Evolutionary conservation across 2,888 invertebrate species (phyloP).

Genomic region (Drosophila meridionalis): DNA sequence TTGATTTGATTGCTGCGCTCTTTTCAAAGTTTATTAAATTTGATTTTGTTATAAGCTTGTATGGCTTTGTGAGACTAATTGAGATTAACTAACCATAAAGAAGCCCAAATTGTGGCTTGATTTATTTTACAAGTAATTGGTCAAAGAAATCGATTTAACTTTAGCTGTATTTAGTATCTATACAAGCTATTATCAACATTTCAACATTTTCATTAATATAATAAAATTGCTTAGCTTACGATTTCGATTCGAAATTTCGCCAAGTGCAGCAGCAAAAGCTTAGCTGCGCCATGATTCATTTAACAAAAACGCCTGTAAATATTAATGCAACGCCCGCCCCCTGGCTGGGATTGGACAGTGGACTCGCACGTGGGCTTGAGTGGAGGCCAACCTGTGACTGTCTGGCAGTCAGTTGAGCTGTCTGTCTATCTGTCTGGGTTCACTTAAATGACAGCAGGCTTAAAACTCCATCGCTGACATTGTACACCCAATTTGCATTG

Average conservation of each 20-base stretch:
- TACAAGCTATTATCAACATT: too few relatives aligned
- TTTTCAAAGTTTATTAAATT: too few relatives aligned
- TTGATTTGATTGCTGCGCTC: too few relatives aligned
- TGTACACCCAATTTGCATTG: constrained; percentile 76
- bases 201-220: too few relatives aligned
- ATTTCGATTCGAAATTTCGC: constrained; percentile 24
- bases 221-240: too few relatives aligned
- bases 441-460: constrained; percentile 61
- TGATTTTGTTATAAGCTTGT: too few relatives aligned
- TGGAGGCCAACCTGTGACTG: constrained; percentile 51
- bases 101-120: too few relatives aligned
- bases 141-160: neutral
- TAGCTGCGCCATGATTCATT: constrained; percentile 55
- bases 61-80: too few relatives aligned
- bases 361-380: constrained; percentile 31
- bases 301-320: constrained; percentile 73
- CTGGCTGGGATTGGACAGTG: neutral
- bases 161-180: neutral
- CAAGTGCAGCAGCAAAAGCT: constrained; percentile 31
- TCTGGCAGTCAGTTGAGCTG: constrained; percentile 12
- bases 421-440: constrained; percentile 7
- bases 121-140: too few relatives aligned
- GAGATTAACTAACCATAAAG: too few relatives aligned
- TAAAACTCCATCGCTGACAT: constrained; percentile 54
- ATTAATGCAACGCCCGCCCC: constrained; percentile 56